Base-by-base conservation (phyloP, 2,113 vertebrate genomes). In the Plectropomus leopardus region DNA sequence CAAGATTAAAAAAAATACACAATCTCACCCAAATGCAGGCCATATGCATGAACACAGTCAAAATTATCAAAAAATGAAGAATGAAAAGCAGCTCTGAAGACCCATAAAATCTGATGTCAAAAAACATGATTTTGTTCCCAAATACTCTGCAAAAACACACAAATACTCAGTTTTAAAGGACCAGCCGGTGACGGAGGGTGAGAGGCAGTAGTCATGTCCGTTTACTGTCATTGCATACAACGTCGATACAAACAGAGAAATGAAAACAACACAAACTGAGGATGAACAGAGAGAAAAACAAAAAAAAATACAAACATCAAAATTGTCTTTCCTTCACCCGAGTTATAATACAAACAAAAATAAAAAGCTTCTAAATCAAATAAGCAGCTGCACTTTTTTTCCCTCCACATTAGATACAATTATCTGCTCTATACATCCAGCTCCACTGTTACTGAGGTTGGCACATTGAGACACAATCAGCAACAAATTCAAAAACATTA, bases 141-240 rank as follows among this genome's bases (percentile, higher is more conserved):
- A 40, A 23, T 6, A 23, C 24, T 19, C 36, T 11, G 21, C 14
- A 59, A 28, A 63, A 30, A 28, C 26, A 48, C 17, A 34, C 5
- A 47, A 47, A 47, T 11, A 23, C 19, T 53, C 9, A 2, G 34
- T 16, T 30, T 5, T 6, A 45, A 80, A 85, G 24, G 34, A 36
- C 1, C 8, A 86, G 59, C 10, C 70, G 14, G 47, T 14, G 53
- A 77, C 40, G 17, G 50, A 59, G 36, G 24, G 7, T 26, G 32
- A 61, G 68, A 67, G 76, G 82, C 73, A 80, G 80, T 80, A 85
- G 86, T 90, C 82, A 72, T 47, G 79, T 86, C 34, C 51, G 32
- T 88, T 88, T 90, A 87, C 82, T 83, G 79, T 88, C 45, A 65
- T 78, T 69, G 59, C 4, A 80, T 60, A 75, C 66, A n/a, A 78